Evolutionary conservation across 2,113 vertebrate genomes (phyloP).

Genomic region (Festucalex cinctus): DNA sequence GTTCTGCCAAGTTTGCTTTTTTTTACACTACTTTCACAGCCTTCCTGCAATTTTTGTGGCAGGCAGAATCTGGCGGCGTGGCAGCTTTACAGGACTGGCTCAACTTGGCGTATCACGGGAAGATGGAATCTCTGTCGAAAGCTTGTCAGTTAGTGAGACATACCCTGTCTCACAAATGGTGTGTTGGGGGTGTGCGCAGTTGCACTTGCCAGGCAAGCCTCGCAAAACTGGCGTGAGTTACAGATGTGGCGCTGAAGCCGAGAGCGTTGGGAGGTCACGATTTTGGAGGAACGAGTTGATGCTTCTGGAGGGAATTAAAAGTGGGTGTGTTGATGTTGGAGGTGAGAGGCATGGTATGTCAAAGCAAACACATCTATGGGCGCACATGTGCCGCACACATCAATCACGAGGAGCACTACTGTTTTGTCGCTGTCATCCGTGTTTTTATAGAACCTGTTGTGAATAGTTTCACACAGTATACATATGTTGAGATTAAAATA

Average conservation of each 20-base stretch:
- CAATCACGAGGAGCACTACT: constrained; percentile 6
- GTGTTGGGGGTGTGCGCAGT: constrained; percentile 7
- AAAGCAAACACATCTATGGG: constrained; percentile 12
- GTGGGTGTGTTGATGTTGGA: constrained; percentile 7
- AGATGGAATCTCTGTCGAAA: constrained; percentile 62
- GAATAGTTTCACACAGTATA: too few species aligned
- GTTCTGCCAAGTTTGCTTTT: constrained; percentile 38
- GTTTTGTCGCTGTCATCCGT: neutral
- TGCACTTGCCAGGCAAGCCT: constrained; percentile 32
- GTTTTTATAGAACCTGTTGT: constrained; percentile 28
- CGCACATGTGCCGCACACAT: constrained; percentile 12
- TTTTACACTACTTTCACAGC: constrained; percentile 31
- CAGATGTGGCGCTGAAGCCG: constrained; percentile 35
- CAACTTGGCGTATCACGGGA: constrained; percentile 37
- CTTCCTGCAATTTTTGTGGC: constrained; percentile 51
- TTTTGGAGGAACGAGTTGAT: constrained; percentile 23
- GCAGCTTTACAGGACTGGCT: constrained; percentile 54
- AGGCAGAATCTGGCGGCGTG: constrained; percentile 43
- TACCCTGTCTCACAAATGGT: constrained; percentile 42
- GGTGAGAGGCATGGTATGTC: constrained; percentile 7
- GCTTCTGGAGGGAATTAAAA: constrained; percentile 16
- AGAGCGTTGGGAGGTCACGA: constrained; percentile 41
- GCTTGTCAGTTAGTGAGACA: constrained; percentile 60
- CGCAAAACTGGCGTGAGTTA: constrained; percentile 38
- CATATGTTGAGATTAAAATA: constrained; percentile 17